Conservation (phyloP, 2,888 invertebrate genomes). For the Euzetes globulus region DNA sequence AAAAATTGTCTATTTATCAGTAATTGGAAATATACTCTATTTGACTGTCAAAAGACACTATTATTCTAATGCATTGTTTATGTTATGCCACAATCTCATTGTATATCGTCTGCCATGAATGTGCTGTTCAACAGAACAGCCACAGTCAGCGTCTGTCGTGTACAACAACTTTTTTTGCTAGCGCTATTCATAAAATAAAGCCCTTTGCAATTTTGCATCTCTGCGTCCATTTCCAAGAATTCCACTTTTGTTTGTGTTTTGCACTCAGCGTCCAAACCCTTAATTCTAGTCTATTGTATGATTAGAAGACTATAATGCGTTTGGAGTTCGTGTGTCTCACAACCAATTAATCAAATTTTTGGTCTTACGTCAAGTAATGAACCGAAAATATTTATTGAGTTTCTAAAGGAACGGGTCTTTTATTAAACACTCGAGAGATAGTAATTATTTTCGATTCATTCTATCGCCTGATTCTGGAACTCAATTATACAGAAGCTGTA, state of each 20-base stretch:
- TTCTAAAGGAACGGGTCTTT: background rate
- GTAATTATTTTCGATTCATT: background rate
- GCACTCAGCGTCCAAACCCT: no score
- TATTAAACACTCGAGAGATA: background rate
- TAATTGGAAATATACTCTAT: background rate
- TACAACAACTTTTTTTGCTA: no score
- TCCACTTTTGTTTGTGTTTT: no score
- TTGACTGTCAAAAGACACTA: background rate
- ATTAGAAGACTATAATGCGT: background rate
- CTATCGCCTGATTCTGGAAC: background rate
- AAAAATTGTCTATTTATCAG: background rate
- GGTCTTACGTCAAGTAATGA: slow-evolving; percentile 4
- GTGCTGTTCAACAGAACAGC: background rate
- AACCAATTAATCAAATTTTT: slow-evolving; percentile 7
- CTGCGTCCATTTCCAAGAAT: no score
- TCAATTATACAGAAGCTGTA: background rate
- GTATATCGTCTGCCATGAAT: background rate
- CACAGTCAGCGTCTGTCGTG: background rate
- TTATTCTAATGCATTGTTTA: slow-evolving; percentile 4
- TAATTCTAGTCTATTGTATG: background rate
- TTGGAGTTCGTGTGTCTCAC: background rate
- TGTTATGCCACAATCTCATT: background rate
- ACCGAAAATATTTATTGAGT: slow-evolving; percentile 17
- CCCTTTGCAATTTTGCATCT: no score
- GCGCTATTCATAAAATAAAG: no score